Evolutionary conservation across 2,113 vertebrate species (phyloP), one percentile per base, ranked within the genome.

Genomic region (Pyxicephalus adspersus): DNA sequence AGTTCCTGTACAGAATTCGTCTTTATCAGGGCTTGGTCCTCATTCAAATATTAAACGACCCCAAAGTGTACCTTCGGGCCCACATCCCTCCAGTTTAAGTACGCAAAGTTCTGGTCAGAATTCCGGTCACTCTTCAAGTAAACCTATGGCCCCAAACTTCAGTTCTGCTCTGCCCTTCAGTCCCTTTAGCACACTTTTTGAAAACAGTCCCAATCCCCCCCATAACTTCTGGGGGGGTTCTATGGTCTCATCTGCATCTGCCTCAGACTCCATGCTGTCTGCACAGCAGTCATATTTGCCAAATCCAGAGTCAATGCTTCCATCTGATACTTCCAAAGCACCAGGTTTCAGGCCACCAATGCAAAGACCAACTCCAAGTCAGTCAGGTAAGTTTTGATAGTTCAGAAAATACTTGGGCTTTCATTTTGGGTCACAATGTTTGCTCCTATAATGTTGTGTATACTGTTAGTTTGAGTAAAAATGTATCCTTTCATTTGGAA

Each of bases 71-170:
- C 92, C 92, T 81, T 91, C 95, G 28, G 94, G 94, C 87, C 95
- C 96, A 89, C 94, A 96, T 88, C 95, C 97, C 91, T 95, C 95
- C 31, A 96, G 93, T 91, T 89, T 98, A 90, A 95, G 95, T 90
- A 94, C 97, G 92, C 95, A 98, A 91, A 99, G 96, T 86, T 96
- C 95, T 92, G 96, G 96, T 89, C 97, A 98, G 86, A 96, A 95
- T 94, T 94, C 96, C 83, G 92, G 95, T 86, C 93, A 93, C 70
- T 90, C 93, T 34, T 91, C 89, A 29, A 92, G 89, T 90, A 98
- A 98, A 89, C 88, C 95, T 52, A 86, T 97, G 61, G 93, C 95
- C 26, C 93, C 95, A 78, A 99, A 96, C 87, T 98, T 96, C 45
- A 95, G 94, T 85, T 94, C 94, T 50, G 89, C 96, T 20, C 93